phyloP scores from a whole-genome alignment of 2,113 vertebrate genomes.

The Barbus barbus region DNA sequence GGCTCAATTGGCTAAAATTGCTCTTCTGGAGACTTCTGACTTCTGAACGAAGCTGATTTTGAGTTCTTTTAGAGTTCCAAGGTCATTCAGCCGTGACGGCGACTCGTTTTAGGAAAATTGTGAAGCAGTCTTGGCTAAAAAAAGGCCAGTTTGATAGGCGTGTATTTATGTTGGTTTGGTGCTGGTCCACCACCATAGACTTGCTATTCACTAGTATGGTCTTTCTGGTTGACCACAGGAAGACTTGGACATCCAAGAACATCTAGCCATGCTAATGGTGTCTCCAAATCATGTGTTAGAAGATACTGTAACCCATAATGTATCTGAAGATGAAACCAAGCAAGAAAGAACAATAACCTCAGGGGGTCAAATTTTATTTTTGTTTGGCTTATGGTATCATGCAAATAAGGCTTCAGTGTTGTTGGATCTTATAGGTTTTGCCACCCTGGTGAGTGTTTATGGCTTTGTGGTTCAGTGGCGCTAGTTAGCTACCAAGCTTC shows the following conservation, averaged over 20 bases:
- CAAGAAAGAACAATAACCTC: slow-evolving; percentile 9
- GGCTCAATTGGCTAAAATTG: slow-evolving; percentile 41
- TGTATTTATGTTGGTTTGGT: not conserved
- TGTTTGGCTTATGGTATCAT: slow-evolving; percentile 65
- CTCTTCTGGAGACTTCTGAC: slow-evolving; percentile 18
- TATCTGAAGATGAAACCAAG: not conserved
- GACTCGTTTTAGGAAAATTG: not conserved
- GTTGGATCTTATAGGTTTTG: not conserved
- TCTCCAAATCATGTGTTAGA: not conserved
- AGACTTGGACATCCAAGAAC: not conserved
- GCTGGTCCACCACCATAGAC: not conserved
- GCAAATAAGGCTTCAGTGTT: slow-evolving; percentile 16
- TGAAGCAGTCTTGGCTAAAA: not conserved
- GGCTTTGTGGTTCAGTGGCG: slow-evolving; percentile 67
- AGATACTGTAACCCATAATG: not conserved
- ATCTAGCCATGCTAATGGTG: too few species aligned
- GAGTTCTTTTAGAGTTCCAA: slow-evolving; percentile 12
- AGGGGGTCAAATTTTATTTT: slow-evolving; percentile 74
- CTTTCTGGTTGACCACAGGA: not conserved
- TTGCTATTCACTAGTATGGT: not conserved
- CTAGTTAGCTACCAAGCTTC: slow-evolving; percentile 43
- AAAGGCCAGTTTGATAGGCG: not conserved
- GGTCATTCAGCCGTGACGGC: not conserved
- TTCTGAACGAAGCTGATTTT: not conserved
- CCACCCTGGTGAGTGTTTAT: slow-evolving; percentile 75